Percentiles rank a stretch among this genome's conserved stretches.
Conservation (phyloP, 2,797 vertebrate species). For the Arrhamphus sclerolepis region DNA sequence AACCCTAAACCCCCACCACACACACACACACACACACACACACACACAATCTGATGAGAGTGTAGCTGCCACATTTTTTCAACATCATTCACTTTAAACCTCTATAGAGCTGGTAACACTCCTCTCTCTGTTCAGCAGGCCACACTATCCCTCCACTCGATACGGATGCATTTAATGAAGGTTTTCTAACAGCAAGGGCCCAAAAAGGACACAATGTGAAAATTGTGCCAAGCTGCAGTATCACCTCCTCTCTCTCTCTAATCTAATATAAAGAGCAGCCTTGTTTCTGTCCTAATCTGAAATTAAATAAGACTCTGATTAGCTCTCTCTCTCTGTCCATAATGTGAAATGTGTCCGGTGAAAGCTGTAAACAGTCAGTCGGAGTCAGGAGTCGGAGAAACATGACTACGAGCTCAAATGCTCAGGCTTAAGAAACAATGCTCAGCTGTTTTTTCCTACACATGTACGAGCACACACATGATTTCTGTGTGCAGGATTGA, state of each 20-base stretch:
- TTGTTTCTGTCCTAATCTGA: conserved; percentile 28
- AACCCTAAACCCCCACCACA: conserved; percentile 1
- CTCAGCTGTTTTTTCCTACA: conserved; percentile 32
- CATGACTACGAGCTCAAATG: neutral
- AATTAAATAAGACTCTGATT: conserved; percentile 41
- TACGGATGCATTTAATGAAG: conserved; percentile 40
- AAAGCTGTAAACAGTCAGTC: neutral
- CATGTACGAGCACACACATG: conserved; percentile 8
- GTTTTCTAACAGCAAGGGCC: conserved; percentile 23
- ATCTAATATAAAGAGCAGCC: conserved; percentile 42
- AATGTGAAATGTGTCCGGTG: conserved; percentile 14
- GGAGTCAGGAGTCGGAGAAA: conserved; percentile 6
- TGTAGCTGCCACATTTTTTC: conserved; percentile 45
- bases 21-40: conserved; percentile 26
- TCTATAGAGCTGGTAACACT: conserved; percentile 26
- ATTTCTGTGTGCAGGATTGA: conserved; percentile 2
- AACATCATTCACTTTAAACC: conserved; percentile 45
- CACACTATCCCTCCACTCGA: conserved; percentile 28
- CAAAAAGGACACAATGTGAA: conserved; percentile 39
- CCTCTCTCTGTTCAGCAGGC: conserved; percentile 14
- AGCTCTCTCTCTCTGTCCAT: conserved; percentile 27
- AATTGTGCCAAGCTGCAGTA: conserved; percentile 6
- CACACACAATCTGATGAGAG: conserved; percentile 23
- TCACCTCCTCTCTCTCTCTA: conserved; percentile 23
- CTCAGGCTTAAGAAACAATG: conserved; percentile 10